Conservation (phyloP, 2,888 invertebrate genomes). For the Gari tellinella region DNA sequence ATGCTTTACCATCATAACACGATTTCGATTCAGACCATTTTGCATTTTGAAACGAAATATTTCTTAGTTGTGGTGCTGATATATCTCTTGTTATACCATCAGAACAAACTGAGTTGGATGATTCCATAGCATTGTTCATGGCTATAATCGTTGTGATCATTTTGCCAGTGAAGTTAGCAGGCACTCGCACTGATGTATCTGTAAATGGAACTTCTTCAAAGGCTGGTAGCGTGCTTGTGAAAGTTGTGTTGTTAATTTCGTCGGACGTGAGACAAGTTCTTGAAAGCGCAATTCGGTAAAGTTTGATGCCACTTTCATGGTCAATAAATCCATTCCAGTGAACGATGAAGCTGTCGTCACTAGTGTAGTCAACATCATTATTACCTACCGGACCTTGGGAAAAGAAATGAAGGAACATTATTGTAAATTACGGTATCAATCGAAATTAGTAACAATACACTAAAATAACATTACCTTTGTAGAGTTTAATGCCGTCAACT, state of each 20-base stretch:
- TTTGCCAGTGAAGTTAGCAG: conserved; percentile 43
- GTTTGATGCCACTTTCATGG: conserved; percentile 67
- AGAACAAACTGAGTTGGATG: conserved; percentile 68
- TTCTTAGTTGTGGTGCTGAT: conserved; percentile 39
- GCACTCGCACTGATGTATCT: conserved; percentile 5
- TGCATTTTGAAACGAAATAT: conserved; percentile 43
- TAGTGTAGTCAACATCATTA: conserved; percentile 67
- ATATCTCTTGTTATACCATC: conserved; percentile 63
- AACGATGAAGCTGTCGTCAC: conserved; percentile 35
- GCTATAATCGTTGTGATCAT: conserved; percentile 68
- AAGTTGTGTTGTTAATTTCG: conserved; percentile 12
- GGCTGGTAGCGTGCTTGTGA: not conserved
- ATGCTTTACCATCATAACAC: conserved; percentile 3
- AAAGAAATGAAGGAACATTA: no score
- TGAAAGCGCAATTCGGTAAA: conserved; percentile 54
- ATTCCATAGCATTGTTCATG: conserved; percentile 68
- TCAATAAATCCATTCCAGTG: conserved; percentile 69
- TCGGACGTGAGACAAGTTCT: conserved; percentile 36
- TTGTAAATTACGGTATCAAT: no score
- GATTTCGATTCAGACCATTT: conserved; percentile 24
- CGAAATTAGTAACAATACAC: no score
- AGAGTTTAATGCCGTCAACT: no score
- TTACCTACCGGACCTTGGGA: conserved; percentile 26
- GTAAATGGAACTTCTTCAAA: conserved; percentile 9
- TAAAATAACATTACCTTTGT: no score